Evolutionary conservation across 2,113 vertebrate genomes (phyloP), one percentile per base, ranked within the genome.

Genomic region (Mastomys coucha): DNA sequence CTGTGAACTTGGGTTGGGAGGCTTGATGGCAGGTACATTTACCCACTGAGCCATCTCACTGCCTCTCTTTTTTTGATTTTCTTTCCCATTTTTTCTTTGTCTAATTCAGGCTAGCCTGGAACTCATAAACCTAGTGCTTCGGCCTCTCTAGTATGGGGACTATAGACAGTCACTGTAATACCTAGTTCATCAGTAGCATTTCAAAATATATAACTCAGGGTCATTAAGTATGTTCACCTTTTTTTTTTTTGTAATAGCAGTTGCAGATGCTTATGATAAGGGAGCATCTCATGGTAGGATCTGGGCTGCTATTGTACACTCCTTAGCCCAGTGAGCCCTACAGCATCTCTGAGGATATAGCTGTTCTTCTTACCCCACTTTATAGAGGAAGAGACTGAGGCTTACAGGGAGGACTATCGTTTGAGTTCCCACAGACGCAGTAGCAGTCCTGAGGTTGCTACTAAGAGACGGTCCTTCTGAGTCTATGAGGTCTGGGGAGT

Each of bases 321-420:
- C 13, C 0, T 73, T 53, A 4, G 51, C 51, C 65, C 72, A 6
- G 12, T 0, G 19, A n/a, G 73, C 14, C 63, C 60, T 10, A 1
- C 2, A 42, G 39, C 45, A 67, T 56, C 58, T 10, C 22, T 17
- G 22, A 36, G 22, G 39, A 49, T 10, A 26, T 9, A 67, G 76
- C 26, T 13, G 20, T 33, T 24, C n/a, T 58, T 45, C 19, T 67
- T 13, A 60, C 24, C n/a, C 67, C 39, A 26, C 13, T 60, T 51
- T 81, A 81, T 75, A 67, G 67, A 91, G 70, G 28, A 69, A 51
- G 49, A 88, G 56, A 72, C 69, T 39, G 51, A 95, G 70, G 91
- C 31, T 73, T 10, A 2, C 0, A 60, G 88, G 72, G 89, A 73
- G 69, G 51, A 58, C 45, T 5, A 39, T 33, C 17, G 16, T 20